Evolutionary conservation across 2,113 vertebrate species (phyloP), one percentile per base, ranked within the genome.

Genomic region (Pimephales promelas): DNA sequence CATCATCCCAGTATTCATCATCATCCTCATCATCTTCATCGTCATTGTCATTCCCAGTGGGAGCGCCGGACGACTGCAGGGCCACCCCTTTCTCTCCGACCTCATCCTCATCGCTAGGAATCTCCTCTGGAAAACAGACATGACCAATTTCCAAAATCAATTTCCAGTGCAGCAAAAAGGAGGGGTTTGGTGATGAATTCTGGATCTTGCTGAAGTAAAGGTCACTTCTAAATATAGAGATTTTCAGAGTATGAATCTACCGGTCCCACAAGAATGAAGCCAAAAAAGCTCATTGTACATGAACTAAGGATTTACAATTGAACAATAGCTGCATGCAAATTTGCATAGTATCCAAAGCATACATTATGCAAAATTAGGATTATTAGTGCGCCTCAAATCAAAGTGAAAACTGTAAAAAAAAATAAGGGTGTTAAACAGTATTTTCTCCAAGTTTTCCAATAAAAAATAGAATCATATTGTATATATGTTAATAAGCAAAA

Each of bases 1-100:
- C 96, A 40, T 98, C 97, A n/a, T 98, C 97, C 97, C 97, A 98
- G 90, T 96, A 96, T 0, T 98, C 97, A 0, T 98, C 97, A 0
- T 96, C 96, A 0, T 97, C 95, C 0, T 97, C 96, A 0, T 97
- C 95, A 0, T 97, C 96, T 0, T 95, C 95, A 0, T 95, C 94
- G 6, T 87, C 88, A 1, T 86, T 62, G 11, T 81, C 88, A 24
- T 87, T 90, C 14, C 89, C 87, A 0, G 82, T 85, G 0, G 92
- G 87, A 47, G 91, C 91, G 43, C 90, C 10, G 0, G 89, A 89
- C 57, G 94, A 94, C 78, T 96, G 96, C 94, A 95, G 93, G 0
- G 89, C 88, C 57, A 93, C 93, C 3, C 88, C 89, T 47, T 89
- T 92, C 75, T 94, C 94, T 10, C 90, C 95, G 0, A 93, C 91